Conservation (phyloP, 2,113 vertebrate species). For the Etheostoma cragini region DNA sequence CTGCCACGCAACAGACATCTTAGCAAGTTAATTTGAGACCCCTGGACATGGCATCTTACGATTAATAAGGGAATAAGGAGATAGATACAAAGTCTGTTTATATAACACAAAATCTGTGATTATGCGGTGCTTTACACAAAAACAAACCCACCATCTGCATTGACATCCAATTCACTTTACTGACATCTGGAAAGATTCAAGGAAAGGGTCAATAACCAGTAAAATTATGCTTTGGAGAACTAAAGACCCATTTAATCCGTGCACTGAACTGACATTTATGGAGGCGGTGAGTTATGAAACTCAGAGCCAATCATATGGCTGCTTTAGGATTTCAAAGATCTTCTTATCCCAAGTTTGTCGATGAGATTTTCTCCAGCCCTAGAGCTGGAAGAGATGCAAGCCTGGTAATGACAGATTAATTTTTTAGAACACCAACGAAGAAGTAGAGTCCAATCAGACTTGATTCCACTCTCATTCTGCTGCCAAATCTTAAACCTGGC, state of each 20-base stretch:
- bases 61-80: background rate
- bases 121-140: background rate
- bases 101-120: background rate
- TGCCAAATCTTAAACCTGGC: constrained; percentile 63
- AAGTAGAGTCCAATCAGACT: constrained; percentile 22
- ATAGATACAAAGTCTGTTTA: background rate
- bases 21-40: background rate
- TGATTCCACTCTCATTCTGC: constrained; percentile 29
- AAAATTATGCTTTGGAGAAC: background rate
- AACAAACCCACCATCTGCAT: background rate
- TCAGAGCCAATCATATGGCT: background rate
- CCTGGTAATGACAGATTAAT: constrained; percentile 55
- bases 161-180: constrained; percentile 1
- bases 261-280: background rate
- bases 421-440: constrained; percentile 5
- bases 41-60: background rate
- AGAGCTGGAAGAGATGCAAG: constrained; percentile 16
- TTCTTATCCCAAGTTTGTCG: constrained; percentile 44
- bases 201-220: background rate
- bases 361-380: constrained; percentile 30
- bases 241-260: constrained; percentile 1
- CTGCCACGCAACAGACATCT: background rate
- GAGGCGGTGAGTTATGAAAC: background rate
- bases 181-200: background rate
- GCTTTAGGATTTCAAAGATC: constrained; percentile 42